These are phyloP conservation scores for Eublepharis macularius DNA, from an alignment of 2,113 vertebrate species.

Conservation along the genomic window DNA sequence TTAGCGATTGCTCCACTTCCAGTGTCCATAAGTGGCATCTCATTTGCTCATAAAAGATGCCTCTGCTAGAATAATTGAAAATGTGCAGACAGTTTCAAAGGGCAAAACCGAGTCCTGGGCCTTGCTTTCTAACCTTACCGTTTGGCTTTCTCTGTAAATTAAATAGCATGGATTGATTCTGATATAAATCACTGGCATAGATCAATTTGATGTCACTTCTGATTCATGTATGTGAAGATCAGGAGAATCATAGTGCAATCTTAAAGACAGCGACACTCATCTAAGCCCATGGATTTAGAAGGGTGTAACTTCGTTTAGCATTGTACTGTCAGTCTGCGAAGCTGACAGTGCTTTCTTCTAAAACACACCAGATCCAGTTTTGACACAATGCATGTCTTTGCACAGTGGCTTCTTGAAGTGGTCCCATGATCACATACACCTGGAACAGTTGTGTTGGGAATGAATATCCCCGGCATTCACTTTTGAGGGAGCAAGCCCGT, in stretches of 20 bases:
- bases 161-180: neutral
- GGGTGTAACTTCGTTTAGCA: no score
- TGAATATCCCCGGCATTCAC: neutral
- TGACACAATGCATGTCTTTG: neutral
- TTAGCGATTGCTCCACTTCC: neutral
- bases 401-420: neutral
- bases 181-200: neutral
- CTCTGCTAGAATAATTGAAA: slow-evolving; percentile 26
- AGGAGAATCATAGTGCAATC: no score
- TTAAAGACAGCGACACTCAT: no score
- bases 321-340: no score
- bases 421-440: neutral
- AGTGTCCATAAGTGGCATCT: neutral
- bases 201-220: neutral
- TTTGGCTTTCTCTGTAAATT: neutral
- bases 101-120: neutral
- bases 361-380: neutral
- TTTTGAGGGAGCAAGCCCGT: neutral
- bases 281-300: no score
- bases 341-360: neutral
- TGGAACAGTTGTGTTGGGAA: neutral
- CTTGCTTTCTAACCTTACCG: neutral
- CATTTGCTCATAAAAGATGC: neutral
- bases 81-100: neutral
- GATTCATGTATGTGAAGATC: neutral